Evolutionary conservation across 2,113 vertebrate genomes (phyloP), one percentile per base, ranked within the genome.

Genomic region (Xiphias gladius): DNA sequence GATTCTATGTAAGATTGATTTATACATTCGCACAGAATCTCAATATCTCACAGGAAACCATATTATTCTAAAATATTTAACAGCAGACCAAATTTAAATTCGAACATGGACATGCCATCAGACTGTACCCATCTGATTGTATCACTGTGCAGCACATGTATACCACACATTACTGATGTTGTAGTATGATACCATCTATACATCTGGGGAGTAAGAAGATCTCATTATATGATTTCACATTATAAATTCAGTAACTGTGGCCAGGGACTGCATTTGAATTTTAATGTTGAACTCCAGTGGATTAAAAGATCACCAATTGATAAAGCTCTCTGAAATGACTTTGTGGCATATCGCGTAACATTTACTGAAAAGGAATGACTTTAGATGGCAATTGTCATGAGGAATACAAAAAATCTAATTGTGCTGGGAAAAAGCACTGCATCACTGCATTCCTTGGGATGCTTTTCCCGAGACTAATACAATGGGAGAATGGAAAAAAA

Each of bases 191-290:
- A 79, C 32, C 57, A 80, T 87, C 80, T 55, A 26, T 75, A 48
- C 41, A 80, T 73, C 68, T 12, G 55, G 58, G 59, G 24, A 72
- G 50, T 58, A 30, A 64, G 67, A 58, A 86, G 76, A 94, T 89
- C 83, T 88, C 66, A 92, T 91, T 90, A 86, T 90, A 83, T 85
- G 86, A 94, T 93, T 76, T 78, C 54, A 67, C 63, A 57, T 81
- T 59, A 68, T 79, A 74, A 81, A 81, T 32, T 57, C 68, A 35
- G 54, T 62, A 79, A 74, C 82, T 69, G 50, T 58, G 69, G 12
- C 59, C 48, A 41, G 5, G 22, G 50, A 83, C 79, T 76, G 65
- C 59, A 71, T 87, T 76, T 76, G 66, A 80, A 85, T 88, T 85
- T 73, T 55, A 82, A 85, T 70, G 71, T 67, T 72, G 6, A 72